Evolutionary conservation across 2,888 invertebrate genomes (phyloP).

Genomic region (Caenorhabditis sp.): DNA sequence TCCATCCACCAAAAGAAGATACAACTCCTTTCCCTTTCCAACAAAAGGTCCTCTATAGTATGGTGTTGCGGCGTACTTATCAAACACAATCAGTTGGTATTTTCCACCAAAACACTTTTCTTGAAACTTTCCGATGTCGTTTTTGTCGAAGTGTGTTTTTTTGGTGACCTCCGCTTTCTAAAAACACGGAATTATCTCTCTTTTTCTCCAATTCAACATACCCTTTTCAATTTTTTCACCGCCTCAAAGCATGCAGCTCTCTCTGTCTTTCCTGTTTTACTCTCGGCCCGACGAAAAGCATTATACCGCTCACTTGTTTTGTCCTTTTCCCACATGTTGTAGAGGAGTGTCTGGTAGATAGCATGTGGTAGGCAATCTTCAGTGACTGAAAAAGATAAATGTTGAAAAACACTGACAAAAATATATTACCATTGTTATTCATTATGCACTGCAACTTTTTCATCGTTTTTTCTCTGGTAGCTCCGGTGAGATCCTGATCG

Average conservation of each 20-base stretch:
- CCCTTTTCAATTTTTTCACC: constrained; percentile 2
- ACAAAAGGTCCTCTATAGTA: neutral
- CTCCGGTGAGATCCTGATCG: no score
- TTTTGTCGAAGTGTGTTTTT: neutral
- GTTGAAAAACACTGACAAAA: no score
- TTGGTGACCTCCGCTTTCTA: neutral
- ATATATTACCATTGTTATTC: no score
- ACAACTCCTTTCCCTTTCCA: neutral
- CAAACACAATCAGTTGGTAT: neutral
- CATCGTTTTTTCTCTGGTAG: no score
- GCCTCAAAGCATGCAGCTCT: no score
- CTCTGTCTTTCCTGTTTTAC: neutral
- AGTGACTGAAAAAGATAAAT: no score
- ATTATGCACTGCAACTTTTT: no score
- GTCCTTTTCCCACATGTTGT: neutral
- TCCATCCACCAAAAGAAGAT: neutral
- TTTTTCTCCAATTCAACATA: neutral
- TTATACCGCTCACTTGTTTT: neutral
- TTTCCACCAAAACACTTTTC: neutral
- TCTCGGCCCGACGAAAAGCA: neutral
- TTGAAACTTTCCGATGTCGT: constrained; percentile 1
- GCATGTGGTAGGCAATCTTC: constrained; percentile 4
- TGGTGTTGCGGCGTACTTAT: neutral
- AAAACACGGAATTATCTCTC: neutral
- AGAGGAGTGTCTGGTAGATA: neutral